These are phyloP conservation scores for Cerceris ruficornis DNA, from an alignment of 2,888 invertebrate genomes.

Conservation along the genomic window DNA sequence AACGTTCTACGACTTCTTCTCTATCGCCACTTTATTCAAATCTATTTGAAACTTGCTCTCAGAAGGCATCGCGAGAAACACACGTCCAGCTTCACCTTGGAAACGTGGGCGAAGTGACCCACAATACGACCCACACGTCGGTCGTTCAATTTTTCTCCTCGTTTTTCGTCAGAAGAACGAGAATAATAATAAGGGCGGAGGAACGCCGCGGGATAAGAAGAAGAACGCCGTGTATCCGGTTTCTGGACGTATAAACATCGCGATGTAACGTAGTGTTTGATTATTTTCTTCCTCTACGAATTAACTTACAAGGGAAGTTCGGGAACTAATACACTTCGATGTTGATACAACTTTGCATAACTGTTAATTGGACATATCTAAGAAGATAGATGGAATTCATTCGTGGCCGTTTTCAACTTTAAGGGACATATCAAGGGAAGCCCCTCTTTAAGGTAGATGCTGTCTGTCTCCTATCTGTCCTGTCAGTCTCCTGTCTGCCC, in stretches of 20 bases:
- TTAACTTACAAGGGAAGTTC: background rate
- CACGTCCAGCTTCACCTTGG: conserved; percentile 23
- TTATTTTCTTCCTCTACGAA: background rate
- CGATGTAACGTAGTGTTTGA: background rate
- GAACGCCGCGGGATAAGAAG: background rate
- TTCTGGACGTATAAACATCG: background rate
- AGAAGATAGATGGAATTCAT: too few species aligned
- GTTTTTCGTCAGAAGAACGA: conserved; percentile 24
- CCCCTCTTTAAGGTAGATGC: too few species aligned
- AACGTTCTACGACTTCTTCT: background rate
- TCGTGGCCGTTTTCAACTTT: too few species aligned
- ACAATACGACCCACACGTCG: conserved; percentile 67
- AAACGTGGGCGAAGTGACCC: conserved; percentile 69
- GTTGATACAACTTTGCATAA: too few species aligned
- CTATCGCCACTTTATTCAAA: conserved; percentile 8
- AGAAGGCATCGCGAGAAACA: conserved; percentile 13
- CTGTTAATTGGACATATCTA: too few species aligned
- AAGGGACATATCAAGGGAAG: too few species aligned
- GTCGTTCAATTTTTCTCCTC: conserved; percentile 30
- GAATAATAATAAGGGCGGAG: conserved; percentile 20
- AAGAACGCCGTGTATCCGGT: conserved; percentile 8
- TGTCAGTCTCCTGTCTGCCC: too few species aligned
- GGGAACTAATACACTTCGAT: too few species aligned
- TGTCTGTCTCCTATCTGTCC: too few species aligned
- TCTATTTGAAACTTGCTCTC: conserved; percentile 4